Evolutionary conservation across 2,797 vertebrate species (phyloP).

Genomic region (Pseudochromis fuscus): DNA sequence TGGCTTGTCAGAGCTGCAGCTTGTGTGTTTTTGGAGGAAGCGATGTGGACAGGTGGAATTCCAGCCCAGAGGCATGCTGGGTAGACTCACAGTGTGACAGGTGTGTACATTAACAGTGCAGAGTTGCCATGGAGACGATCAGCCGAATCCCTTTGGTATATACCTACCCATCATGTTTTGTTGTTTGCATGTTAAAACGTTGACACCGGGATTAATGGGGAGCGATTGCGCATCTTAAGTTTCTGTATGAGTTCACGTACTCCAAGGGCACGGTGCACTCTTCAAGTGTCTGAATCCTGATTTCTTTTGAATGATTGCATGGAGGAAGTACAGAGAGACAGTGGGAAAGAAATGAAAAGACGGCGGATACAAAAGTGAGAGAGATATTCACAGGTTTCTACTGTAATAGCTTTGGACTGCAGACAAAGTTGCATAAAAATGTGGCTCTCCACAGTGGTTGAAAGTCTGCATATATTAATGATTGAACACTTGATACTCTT

Average conservation of each 20-base stretch:
- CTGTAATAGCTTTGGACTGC: constrained; percentile 44
- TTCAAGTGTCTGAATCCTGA: constrained; percentile 20
- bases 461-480: constrained; percentile 42
- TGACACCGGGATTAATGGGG: constrained; percentile 14
- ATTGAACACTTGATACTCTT: constrained; percentile 27
- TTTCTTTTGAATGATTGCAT: not conserved
- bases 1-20: constrained; percentile 43
- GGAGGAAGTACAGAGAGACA: not conserved
- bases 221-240: constrained; percentile 2
- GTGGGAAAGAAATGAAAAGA: not conserved
- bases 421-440: constrained; percentile 47
- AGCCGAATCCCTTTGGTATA: not conserved
- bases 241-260: constrained; percentile 1
- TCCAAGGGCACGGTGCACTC: not conserved
- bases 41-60: constrained; percentile 62
- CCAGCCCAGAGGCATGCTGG: constrained; percentile 51
- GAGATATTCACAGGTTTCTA: constrained; percentile 6
- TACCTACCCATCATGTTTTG: not conserved
- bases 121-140: constrained; percentile 56
- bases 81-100: constrained; percentile 47
- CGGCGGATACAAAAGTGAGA: not conserved
- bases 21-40: constrained; percentile 45
- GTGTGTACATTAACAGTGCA: constrained; percentile 39
- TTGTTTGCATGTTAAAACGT: constrained; percentile 1
- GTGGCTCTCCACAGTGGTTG: constrained; percentile 27